Evolutionary conservation across 2,797 vertebrate species (phyloP).

Genomic region (Macroramphosus scolopax): DNA sequence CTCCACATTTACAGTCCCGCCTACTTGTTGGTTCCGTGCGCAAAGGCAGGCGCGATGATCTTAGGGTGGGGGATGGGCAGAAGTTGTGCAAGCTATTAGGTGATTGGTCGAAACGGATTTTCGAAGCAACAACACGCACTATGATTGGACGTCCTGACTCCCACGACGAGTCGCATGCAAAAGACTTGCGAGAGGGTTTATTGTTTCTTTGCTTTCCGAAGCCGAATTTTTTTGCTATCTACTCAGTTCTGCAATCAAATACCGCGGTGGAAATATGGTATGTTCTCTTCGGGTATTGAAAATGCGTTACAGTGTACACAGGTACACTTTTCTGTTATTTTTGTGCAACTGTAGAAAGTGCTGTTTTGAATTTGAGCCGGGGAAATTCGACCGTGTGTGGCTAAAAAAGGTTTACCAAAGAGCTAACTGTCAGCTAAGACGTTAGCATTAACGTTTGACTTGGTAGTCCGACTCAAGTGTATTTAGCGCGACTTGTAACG

Average conservation of each 20-base stretch:
- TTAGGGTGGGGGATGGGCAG: conserved; percentile 77
- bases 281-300: conserved; percentile 3
- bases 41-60: conserved; percentile 62
- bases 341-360: conserved; percentile 17
- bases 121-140: conserved; percentile 69
- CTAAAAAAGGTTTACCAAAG: conserved; percentile 40
- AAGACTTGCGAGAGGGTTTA: conserved; percentile 76
- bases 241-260: conserved; percentile 63
- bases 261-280: conserved; percentile 77
- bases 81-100: conserved; percentile 28
- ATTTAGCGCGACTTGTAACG: not conserved
- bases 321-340: not conserved
- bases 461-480: conserved; percentile 8
- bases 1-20: conserved; percentile 53
- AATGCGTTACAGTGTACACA: fast-evolving
- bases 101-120: conserved; percentile 68
- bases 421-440: conserved; percentile 63
- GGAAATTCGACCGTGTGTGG: conserved; percentile 41
- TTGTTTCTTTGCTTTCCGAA: conserved; percentile 81
- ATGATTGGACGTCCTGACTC: conserved; percentile 61
- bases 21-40: conserved; percentile 75
- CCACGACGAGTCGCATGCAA: conserved; percentile 65
- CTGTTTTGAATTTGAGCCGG: conserved; percentile 31
- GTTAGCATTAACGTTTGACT: conserved; percentile 37
- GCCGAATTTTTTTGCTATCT: conserved; percentile 70